These are phyloP conservation scores for Parasteatoda lunata DNA, from an alignment of 2,888 invertebrate species.

Conservation along the genomic window DNA sequence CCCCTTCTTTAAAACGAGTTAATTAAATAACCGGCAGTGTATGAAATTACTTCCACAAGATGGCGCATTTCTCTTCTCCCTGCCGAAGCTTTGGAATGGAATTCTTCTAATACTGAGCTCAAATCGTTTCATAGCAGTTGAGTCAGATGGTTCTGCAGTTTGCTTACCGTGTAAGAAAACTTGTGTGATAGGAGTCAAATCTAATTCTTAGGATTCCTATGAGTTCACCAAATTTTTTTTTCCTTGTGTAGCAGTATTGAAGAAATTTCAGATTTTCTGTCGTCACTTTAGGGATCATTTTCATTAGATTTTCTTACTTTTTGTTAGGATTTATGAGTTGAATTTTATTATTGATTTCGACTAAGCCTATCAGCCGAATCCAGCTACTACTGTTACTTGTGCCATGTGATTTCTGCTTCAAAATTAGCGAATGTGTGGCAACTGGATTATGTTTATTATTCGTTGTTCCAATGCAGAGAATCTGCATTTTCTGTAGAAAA, in stretches of 20 bases:
- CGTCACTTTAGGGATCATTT: neutral
- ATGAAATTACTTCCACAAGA: constrained; percentile 13
- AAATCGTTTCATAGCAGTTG: constrained; percentile 50
- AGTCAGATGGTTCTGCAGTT: constrained; percentile 24
- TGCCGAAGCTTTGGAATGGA: neutral
- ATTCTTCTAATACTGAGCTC: constrained; percentile 36
- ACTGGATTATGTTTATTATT: no score
- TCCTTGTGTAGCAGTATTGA: neutral
- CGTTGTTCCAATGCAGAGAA: no score
- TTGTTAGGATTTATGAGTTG: neutral
- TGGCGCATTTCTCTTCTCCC: constrained; percentile 29
- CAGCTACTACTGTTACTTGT: constrained; percentile 7
- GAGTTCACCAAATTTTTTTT: neutral
- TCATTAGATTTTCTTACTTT: neutral
- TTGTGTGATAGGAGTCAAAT: constrained; percentile 9
- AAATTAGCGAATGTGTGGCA: neutral
- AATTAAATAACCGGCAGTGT: neutral
- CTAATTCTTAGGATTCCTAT: constrained; percentile 1
- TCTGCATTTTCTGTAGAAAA: no score
- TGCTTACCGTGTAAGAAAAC: neutral
- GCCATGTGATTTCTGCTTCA: constrained; percentile 57
- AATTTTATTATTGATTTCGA: constrained; percentile 45
- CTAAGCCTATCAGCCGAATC: constrained; percentile 37
- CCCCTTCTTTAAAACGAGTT: neutral
- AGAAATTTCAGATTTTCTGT: neutral